Base-by-base conservation (phyloP, 2,888 invertebrate species). In the Ptychoptera contaminata region DNA sequence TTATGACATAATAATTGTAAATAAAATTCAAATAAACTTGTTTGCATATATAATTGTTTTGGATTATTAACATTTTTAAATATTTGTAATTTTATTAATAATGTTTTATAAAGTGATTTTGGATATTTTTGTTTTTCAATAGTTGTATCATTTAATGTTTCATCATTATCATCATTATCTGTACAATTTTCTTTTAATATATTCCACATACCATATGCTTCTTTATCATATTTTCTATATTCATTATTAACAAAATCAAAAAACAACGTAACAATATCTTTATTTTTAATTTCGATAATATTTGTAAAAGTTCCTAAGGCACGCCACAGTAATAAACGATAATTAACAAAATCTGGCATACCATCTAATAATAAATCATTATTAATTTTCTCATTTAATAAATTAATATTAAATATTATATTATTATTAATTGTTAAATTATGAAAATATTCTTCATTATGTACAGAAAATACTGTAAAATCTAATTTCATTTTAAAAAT, bases 1-100 rank as follows among this genome's bases (percentile, higher is more conserved):
- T 80, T 80, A 48, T 87, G 80, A 40, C 79, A 76, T 8, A 97
- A 61, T 43, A 96, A 73, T 58, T 92, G 82, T 58, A 80, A 71
- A 55, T 80, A 86, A n/a, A 84, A 70, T 47, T 74, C 75, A 56
- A 74, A 74, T 47, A 96, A 69, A 50, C 86, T 77, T 0, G 76
- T 67, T 60, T 88, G 86, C 50, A 78, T 76, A 55, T 80, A 79
- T 48, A 91, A 67, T 2, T 82, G 80, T 58, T 76, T 79, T 0
- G 92, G 91, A 57, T 86, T 87, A 48, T 75, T 76, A 53, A 92
- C 77, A 54, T 82, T 80, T 0, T 84, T 69, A 58, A 93, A 78
- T 8, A 92, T 73, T 53, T 76, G 71, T 58, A 94, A 68, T 54
- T 82, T 75, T 14, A 77, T 73, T 38, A 79, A 68, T 1, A 87